Base-by-base conservation (phyloP, 2,113 vertebrate genomes). In the Nymphicus hollandicus region DNA sequence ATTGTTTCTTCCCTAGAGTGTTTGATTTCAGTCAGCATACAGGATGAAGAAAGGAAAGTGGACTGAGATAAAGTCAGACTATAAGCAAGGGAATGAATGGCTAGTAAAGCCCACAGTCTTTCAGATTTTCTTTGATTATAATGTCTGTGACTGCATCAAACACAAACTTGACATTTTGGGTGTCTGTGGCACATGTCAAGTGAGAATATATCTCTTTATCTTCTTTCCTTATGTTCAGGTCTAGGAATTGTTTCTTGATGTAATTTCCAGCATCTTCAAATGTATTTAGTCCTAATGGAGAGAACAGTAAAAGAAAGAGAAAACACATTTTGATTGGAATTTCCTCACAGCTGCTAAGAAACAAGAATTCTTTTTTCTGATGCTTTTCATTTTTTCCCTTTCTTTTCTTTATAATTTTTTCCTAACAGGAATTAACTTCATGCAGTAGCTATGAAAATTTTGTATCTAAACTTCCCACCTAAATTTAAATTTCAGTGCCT, bases 41-140 rank as follows among this genome's bases (percentile, higher is more conserved):
- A 56, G 35, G 50, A 50, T 10, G 9, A 89, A 81, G 55, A 60
- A 53, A 70, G 14, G 8, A 58, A 69, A 81, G 15, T n/a, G 19
- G 29, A 37, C 6, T 31, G 88, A 89, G 46, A 17, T 33, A 28
- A 56, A 77, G 23, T 33, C 29, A 71, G 15, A 4, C 9, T 93
- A 18, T 52, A 41, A 86, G 65, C 31, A 47, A 90, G 19, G 10
- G 39, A 86, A 33, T 4, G 4, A 74, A 68, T 17, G 3, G 9
- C 91, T 97, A 98, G 93, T 98, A 98, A 85, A 98, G 98, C 17
- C 98, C 98, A 83, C 98, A 98, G 77, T 98, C 98, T 87, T 98
- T 98, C 63, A 98, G 96, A 56, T 98, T 98, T 96, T 98, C 98
- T 95, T 98, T 98, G 98, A 98, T 98, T 90, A 98, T 98, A 93